Conservation (phyloP, 2,797 vertebrate species). For the Aplochiton taeniatus region DNA sequence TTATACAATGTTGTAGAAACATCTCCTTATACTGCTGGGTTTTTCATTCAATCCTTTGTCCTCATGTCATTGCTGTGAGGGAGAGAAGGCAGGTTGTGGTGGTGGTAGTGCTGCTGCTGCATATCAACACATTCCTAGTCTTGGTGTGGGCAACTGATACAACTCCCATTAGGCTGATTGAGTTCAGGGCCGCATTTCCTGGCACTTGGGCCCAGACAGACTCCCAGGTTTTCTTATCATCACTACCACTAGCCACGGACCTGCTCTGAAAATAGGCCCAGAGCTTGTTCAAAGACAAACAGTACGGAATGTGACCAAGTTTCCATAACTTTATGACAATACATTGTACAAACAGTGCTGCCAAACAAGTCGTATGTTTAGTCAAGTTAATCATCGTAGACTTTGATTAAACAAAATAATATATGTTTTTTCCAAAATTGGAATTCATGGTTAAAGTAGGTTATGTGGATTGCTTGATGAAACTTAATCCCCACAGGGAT, state of each 20-base stretch:
- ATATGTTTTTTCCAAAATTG: too few species aligned
- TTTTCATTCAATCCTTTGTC: slow-evolving; percentile 57
- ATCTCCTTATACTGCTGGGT: slow-evolving; percentile 49
- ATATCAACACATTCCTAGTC: slow-evolving; percentile 76
- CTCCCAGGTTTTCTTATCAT: slow-evolving; percentile 45
- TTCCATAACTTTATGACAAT: too few species aligned
- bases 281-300: slow-evolving; percentile 13
- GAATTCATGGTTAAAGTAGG: too few species aligned
- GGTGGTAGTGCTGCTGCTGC: slow-evolving; percentile 57
- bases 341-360: too few species aligned
- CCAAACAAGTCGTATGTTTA: too few species aligned
- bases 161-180: slow-evolving; percentile 43
- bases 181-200: slow-evolving; percentile 61
- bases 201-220: slow-evolving; percentile 43
- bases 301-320: background rate
- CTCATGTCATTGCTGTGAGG: slow-evolving; percentile 60
- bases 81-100: slow-evolving; percentile 50
- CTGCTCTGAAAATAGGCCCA: slow-evolving; percentile 40
- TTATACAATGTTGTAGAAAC: slow-evolving; percentile 33
- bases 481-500: too few species aligned
- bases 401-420: too few species aligned
- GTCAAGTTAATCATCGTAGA: too few species aligned
- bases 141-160: slow-evolving; percentile 42
- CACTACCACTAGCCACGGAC: slow-evolving; percentile 33
- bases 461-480: too few species aligned